These are phyloP conservation scores for Eublepharis macularius DNA, from an alignment of 2,113 vertebrate genomes.

Conservation along the genomic window DNA sequence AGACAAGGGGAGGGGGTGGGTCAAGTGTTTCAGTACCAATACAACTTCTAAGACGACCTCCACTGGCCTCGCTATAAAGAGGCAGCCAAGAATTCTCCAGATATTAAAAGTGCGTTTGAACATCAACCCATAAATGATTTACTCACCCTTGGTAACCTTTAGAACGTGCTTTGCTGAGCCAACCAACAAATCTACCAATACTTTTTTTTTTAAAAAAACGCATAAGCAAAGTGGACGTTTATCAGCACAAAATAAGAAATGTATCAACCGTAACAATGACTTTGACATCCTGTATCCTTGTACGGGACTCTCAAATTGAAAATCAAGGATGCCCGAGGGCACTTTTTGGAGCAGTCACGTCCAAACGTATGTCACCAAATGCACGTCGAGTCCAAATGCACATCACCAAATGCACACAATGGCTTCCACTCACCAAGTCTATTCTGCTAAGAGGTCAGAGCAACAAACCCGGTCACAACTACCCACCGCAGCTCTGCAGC, in stretches of 20 bases:
- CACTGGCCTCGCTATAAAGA: not conserved
- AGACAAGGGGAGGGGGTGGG: not conserved
- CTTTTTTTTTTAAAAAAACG: not conserved
- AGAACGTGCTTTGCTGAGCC: not conserved
- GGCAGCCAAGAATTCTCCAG: not conserved
- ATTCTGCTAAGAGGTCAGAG: not conserved
- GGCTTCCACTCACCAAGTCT: not conserved
- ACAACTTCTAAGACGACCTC: not conserved
- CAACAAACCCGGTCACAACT: not conserved
- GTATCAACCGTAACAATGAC: no score
- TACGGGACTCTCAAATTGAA: not conserved
- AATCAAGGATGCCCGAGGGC: not conserved
- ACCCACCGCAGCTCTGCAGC: no score
- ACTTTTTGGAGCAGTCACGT: not conserved
- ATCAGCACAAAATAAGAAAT: slow-evolving; percentile 11
- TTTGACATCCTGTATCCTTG: not conserved
- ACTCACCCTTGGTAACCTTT: not conserved
- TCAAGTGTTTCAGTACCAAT: no score
- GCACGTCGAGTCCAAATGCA: no score
- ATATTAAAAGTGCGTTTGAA: not conserved
- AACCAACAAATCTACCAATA: slow-evolving; percentile 6
- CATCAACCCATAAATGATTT: not conserved
- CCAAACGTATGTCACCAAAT: not conserved
- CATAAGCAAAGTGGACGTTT: not conserved
- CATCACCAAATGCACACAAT: no score